Percentiles rank a stretch among this genome's conserved stretches.
Conservation (phyloP, 2,797 vertebrate species). For the Lithobates pipiens region DNA sequence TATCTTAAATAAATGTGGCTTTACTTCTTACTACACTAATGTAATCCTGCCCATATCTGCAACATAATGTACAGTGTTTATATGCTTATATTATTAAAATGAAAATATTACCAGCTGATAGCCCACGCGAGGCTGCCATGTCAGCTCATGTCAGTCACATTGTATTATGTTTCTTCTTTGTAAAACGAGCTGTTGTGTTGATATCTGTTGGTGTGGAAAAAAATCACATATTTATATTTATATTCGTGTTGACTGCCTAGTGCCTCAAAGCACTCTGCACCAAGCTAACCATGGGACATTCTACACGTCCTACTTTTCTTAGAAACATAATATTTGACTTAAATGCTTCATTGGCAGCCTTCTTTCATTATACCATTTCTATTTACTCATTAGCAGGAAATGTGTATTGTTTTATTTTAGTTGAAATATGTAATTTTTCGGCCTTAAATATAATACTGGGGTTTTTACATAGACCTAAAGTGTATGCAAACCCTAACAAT, state of each 20-base stretch:
- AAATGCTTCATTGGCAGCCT: conserved; percentile 30
- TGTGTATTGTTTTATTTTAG: no score
- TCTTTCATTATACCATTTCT: not conserved
- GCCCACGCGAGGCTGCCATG: not conserved
- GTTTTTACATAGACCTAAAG: no score
- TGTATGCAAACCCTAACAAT: no score
- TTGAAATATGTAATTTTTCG: no score
- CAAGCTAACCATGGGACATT: conserved; percentile 31
- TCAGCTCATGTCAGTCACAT: conserved; percentile 43
- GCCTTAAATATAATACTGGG: no score
- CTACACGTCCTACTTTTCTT: conserved; percentile 47
- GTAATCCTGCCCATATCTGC: no score
- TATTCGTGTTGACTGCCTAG: conserved; percentile 54
- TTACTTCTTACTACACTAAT: no score
- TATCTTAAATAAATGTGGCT: no score
- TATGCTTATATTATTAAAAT: conserved; percentile 4
- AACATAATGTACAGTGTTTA: not conserved
- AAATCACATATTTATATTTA: conserved; percentile 50
- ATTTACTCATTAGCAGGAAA: not conserved
- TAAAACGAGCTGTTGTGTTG: conserved; percentile 45
- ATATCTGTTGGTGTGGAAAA: conserved; percentile 43
- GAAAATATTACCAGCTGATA: conserved; percentile 37
- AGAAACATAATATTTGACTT: conserved; percentile 30
- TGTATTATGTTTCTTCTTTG: conserved; percentile 19
- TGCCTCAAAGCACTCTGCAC: conserved; percentile 40